Percentiles rank a stretch among this genome's conserved stretches.
These are phyloP conservation scores for Eristalis tenax DNA, from an alignment of 2,888 invertebrate genomes.

Conservation along the genomic window DNA sequence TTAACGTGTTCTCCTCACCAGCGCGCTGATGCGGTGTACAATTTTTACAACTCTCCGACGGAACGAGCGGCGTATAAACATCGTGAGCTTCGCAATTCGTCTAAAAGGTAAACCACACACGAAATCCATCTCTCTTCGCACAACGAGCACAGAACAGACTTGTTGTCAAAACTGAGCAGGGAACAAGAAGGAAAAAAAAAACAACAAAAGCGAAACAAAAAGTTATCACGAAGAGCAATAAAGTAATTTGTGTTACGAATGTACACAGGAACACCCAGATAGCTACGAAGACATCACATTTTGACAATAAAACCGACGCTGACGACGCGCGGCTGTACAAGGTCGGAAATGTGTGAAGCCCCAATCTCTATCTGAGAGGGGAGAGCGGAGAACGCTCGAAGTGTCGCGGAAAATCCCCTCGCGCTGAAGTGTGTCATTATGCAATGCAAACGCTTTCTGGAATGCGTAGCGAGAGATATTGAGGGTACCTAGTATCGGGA, in stretches of 20 bases:
- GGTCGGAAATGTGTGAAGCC: background rate
- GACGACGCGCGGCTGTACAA: background rate
- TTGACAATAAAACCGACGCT: conserved; percentile 17
- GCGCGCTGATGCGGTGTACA: background rate
- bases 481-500: background rate
- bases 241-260: conserved; percentile 23
- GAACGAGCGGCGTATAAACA: background rate
- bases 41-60: background rate
- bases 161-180: background rate
- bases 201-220: background rate
- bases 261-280: conserved; percentile 9
- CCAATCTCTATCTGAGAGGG: too few species aligned
- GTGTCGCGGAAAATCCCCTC: background rate
- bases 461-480: background rate
- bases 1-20: background rate
- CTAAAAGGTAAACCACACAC: background rate
- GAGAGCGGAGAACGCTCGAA: background rate
- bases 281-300: conserved; percentile 19
- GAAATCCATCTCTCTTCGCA: background rate
- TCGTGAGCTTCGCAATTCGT: background rate
- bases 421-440: background rate
- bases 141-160: background rate
- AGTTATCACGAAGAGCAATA: conserved; percentile 11
- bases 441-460: background rate
- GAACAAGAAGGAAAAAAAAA: background rate